Percentiles rank a stretch among this genome's conserved stretches.
These are phyloP conservation scores for Spodoptera frugiperda DNA, from an alignment of 1,140 invertebrate genomes.

Conservation along the genomic window DNA sequence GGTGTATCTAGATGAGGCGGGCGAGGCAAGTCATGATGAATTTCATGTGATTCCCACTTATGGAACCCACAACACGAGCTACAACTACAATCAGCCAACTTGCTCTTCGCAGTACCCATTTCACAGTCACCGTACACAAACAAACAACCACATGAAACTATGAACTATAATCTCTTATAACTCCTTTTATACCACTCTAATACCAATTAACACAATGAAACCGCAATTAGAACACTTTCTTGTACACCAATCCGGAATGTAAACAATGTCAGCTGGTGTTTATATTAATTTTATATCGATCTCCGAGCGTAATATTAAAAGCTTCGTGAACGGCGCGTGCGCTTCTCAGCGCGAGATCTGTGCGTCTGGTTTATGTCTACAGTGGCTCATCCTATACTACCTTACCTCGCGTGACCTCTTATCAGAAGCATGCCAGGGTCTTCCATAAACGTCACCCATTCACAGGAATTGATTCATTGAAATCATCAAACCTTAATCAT, in stretches of 20 bases:
- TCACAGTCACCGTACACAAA: conserved; percentile 40
- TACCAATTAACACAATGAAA: conserved; percentile 62
- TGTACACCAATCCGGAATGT: conserved; percentile 67
- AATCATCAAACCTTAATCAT: conserved; percentile 8
- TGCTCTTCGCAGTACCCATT: conserved; percentile 76
- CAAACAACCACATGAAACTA: conserved; percentile 48
- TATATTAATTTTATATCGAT: conserved; percentile 12
- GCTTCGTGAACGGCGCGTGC: conserved; percentile 64
- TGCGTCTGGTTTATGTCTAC: conserved; percentile 62
- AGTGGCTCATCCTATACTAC: conserved; percentile 7
- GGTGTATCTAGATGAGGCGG: conserved; percentile 67
- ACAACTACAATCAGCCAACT: conserved; percentile 59
- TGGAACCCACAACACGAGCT: conserved; percentile 63
- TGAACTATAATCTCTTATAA: conserved; percentile 23
- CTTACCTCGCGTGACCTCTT: conserved; percentile 72
- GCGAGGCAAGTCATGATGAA: conserved; percentile 70
- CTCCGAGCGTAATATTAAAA: conserved; percentile 2
- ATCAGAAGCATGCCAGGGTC: conserved; percentile 58
- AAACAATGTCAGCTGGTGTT: conserved; percentile 66
- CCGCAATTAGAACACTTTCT: conserved; percentile 68
- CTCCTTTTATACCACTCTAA: conserved; percentile 51
- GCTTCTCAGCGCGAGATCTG: conserved; percentile 59
- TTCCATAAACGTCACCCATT: conserved; percentile 34
- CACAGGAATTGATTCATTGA: conserved; percentile 29
- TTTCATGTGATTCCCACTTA: conserved; percentile 68